These are phyloP conservation scores for Drosophila athabasca DNA, from an alignment of 1,140 invertebrate genomes.

Conservation along the genomic window DNA sequence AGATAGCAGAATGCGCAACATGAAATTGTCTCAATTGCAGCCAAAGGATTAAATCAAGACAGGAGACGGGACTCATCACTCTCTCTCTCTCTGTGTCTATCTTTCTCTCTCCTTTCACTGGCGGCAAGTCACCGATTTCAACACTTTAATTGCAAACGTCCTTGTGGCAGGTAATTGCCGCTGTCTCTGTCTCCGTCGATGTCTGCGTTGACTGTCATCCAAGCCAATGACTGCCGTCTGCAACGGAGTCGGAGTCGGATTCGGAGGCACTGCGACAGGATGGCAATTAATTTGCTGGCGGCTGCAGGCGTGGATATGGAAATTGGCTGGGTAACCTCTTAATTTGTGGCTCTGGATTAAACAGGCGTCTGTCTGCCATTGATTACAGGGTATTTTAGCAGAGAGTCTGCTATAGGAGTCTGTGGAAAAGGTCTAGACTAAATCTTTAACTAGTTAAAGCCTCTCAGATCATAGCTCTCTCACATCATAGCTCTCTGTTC, in stretches of 20 bases:
- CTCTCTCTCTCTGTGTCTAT: neutral
- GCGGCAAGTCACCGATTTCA: slow-evolving; percentile 51
- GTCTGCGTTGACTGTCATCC: slow-evolving; percentile 38
- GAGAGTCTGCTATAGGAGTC: too few relatives aligned
- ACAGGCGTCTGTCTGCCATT: slow-evolving; percentile 12
- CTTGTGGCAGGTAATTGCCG: slow-evolving; percentile 49
- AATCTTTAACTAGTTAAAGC: too few relatives aligned
- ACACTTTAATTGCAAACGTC: slow-evolving; percentile 56
- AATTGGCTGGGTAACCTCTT: slow-evolving; percentile 24
- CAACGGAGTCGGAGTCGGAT: neutral
- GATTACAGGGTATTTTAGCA: neutral
- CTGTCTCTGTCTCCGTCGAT: slow-evolving; percentile 7
- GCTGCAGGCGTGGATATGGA: slow-evolving; percentile 4
- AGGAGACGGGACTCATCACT: neutral
- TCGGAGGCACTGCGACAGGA: slow-evolving; percentile 34
- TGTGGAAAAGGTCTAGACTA: too few relatives aligned
- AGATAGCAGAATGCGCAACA: neutral
- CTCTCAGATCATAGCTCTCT: too few relatives aligned
- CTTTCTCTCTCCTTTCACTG: slow-evolving; percentile 5
- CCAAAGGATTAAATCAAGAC: slow-evolving; percentile 45
- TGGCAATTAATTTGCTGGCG: slow-evolving; percentile 46
- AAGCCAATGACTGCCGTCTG: slow-evolving; percentile 1
- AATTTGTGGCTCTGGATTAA: slow-evolving; percentile 35
- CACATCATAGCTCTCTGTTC: too few relatives aligned
- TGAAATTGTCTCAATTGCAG: neutral